A percentile compares a stretch with the other conserved stretches of the same genome.
These are phyloP conservation scores for Cydia pomonella DNA, from an alignment of 1,140 invertebrate species.

Conservation along the genomic window DNA sequence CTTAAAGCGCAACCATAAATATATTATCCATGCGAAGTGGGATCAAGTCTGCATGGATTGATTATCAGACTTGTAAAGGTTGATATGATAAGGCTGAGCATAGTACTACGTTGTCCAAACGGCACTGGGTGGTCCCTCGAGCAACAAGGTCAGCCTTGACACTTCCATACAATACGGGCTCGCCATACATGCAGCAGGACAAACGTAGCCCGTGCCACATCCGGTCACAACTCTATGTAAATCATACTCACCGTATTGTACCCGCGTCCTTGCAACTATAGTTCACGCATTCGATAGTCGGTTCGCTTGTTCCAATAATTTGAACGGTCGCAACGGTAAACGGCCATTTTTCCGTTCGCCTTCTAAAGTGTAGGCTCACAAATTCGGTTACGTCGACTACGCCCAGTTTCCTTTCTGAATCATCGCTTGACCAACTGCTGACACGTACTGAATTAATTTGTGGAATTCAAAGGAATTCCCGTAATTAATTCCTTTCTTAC, in stretches of 20 bases:
- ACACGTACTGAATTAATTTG: conserved; percentile 2
- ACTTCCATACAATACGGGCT: conserved; percentile 39
- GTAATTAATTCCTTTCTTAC: conserved; percentile 26
- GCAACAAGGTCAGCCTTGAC: conserved; percentile 15
- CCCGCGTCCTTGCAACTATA: conserved; percentile 56
- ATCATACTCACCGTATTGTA: conserved; percentile 51
- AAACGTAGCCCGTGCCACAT: conserved; percentile 54
- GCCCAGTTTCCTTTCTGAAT: conserved; percentile 27
- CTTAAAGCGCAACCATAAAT: not conserved
- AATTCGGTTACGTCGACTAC: conserved; percentile 29
- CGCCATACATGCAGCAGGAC: conserved; percentile 50
- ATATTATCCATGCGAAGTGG: not conserved
- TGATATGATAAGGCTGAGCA: not conserved
- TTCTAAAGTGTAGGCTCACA: conserved; percentile 22
- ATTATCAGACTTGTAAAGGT: not conserved
- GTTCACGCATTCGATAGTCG: conserved; percentile 33
- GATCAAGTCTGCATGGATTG: not conserved
- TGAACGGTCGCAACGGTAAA: conserved; percentile 28
- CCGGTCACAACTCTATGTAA: conserved; percentile 62
- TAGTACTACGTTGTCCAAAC: not conserved
- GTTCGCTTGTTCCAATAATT: conserved; percentile 23
- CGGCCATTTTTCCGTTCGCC: conserved; percentile 10
- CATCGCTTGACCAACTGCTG: conserved; percentile 15
- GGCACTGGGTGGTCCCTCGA: conserved; percentile 40
- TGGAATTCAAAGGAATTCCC: conserved; percentile 3